A percentile compares a stretch with the other conserved stretches of the same genome.
These are phyloP conservation scores for Benitochromis conjunctus DNA, from an alignment of 2,113 vertebrate species.

Conservation along the genomic window DNA sequence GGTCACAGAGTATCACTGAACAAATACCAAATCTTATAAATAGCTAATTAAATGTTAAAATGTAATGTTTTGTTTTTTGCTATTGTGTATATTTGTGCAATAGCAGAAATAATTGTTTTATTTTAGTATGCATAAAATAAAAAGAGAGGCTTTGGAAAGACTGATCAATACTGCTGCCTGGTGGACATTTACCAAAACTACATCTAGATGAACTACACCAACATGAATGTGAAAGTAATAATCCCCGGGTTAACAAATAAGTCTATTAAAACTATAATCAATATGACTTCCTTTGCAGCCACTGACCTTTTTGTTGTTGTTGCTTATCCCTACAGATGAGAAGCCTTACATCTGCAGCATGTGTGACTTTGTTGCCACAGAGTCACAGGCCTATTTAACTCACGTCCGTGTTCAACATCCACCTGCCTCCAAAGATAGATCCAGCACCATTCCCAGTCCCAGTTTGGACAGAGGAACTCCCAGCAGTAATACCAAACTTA, in stretches of 20 bases:
- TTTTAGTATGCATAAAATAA: neutral
- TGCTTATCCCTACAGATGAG: conserved; percentile 71
- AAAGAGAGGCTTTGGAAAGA: neutral
- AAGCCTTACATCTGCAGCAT: conserved; percentile 74
- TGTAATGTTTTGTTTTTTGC: neutral
- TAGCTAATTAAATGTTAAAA: neutral
- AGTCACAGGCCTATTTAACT: conserved; percentile 47
- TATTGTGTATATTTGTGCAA: neutral
- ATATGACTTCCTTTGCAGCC: neutral
- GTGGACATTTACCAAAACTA: conserved; percentile 16
- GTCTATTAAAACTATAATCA: neutral
- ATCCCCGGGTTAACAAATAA: neutral
- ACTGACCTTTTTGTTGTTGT: conserved; percentile 22
- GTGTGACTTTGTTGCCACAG: conserved; percentile 73
- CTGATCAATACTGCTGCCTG: conserved; percentile 29
- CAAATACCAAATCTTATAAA: neutral
- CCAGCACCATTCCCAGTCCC: conserved; percentile 35
- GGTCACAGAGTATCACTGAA: neutral
- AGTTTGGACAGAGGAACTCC: conserved; percentile 30
- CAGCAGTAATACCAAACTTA: conserved; percentile 67
- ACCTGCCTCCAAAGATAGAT: conserved; percentile 8
- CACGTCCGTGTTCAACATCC: conserved; percentile 61
- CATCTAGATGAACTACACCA: neutral
- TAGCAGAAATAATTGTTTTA: neutral
- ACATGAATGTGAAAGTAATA: neutral